A percentile compares a stretch with the other conserved stretches of the same genome.
Conservation (phyloP, 1,140 invertebrate species). For the Trachymyrmex cornetzi region DNA sequence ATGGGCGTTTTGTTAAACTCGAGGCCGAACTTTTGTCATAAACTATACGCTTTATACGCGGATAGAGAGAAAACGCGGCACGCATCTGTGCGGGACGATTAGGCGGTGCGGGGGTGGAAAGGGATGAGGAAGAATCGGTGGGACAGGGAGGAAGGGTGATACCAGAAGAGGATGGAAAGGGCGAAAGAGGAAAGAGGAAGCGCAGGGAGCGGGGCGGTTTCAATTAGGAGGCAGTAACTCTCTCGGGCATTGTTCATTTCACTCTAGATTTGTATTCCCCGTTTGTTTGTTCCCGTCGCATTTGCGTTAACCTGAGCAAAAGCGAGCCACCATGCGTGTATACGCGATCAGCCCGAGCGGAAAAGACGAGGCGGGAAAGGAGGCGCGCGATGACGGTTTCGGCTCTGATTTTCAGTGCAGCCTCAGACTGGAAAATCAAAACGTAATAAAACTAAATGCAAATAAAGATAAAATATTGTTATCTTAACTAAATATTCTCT, state of each 20-base stretch:
- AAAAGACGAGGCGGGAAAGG: conserved; percentile 69
- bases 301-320: conserved; percentile 81
- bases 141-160: conserved; percentile 45
- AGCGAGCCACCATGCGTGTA: conserved; percentile 74
- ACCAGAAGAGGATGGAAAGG: conserved; percentile 50
- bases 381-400: conserved; percentile 61
- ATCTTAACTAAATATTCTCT: neutral
- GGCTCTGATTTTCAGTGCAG: conserved; percentile 43
- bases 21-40: conserved; percentile 76
- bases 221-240: conserved; percentile 86
- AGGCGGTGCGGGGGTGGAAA: conserved; percentile 65
- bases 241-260: conserved; percentile 86
- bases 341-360: conserved; percentile 72
- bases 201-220: conserved; percentile 80
- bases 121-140: conserved; percentile 41
- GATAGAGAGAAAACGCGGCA: conserved; percentile 77
- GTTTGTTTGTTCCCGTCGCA: conserved; percentile 83
- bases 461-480: neutral
- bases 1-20: conserved; percentile 75
- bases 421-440: conserved; percentile 41
- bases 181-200: conserved; percentile 73
- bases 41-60: conserved; percentile 78
- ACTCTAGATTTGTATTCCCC: conserved; percentile 86
- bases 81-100: conserved; percentile 84
- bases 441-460: conserved; percentile 9